Evolutionary conservation across 2,113 vertebrate species (phyloP).

Genomic region (Arizona elegans): DNA sequence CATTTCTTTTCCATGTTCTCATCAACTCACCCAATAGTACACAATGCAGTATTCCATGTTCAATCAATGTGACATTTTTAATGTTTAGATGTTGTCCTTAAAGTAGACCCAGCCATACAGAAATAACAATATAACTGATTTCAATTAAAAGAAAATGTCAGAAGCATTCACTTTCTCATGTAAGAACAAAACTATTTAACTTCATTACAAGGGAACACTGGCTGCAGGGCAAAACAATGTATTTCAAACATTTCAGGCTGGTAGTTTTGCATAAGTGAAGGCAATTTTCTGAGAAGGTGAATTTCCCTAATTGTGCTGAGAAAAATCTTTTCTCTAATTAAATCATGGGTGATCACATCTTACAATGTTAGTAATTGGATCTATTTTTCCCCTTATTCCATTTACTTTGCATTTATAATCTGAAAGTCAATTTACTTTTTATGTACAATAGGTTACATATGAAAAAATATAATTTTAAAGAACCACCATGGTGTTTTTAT

Average conservation of each 20-base stretch:
- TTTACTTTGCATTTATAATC: background rate
- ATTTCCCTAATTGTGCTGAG: background rate
- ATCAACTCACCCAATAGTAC: background rate
- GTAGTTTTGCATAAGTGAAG: background rate
- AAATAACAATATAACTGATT: background rate
- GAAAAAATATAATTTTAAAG: background rate
- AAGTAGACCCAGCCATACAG: background rate
- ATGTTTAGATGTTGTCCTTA: background rate
- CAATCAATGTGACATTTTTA: background rate
- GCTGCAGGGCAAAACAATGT: background rate
- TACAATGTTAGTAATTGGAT: background rate
- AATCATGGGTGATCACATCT: background rate
- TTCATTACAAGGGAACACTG: background rate
- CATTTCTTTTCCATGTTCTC: background rate
- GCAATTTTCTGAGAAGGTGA: background rate
- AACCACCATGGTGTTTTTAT: background rate
- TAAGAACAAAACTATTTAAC: background rate
- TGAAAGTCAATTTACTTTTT: background rate
- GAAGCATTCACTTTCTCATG: background rate
- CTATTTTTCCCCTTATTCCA: background rate
- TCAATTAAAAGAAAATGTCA: conserved; percentile 5
- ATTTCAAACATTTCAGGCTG: background rate
- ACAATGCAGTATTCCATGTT: background rate
- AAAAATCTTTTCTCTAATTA: background rate
- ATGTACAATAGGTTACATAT: background rate